These are phyloP conservation scores for Sakesphorus luctuosus DNA, from an alignment of 2,113 vertebrate genomes.

Conservation along the genomic window DNA sequence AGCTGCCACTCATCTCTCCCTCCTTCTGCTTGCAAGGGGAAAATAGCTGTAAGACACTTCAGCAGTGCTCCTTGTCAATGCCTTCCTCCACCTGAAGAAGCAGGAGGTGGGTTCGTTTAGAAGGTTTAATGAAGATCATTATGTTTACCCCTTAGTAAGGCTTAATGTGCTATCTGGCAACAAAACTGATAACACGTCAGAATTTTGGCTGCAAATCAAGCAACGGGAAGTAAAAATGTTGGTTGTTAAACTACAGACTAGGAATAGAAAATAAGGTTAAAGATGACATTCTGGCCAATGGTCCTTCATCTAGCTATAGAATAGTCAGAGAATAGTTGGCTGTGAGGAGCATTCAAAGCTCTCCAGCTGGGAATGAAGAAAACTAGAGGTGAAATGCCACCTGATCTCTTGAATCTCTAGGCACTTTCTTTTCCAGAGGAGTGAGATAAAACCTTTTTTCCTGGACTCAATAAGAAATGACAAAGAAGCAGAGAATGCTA, in stretches of 20 bases:
- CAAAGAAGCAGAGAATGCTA: constrained; percentile 47
- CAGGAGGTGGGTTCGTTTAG: constrained; percentile 79
- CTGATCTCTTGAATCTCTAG: constrained; percentile 35
- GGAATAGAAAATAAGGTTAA: constrained; percentile 70
- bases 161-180: constrained; percentile 83
- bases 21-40: constrained; percentile 68
- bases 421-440: constrained; percentile 20
- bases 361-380: constrained; percentile 52
- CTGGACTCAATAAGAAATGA: constrained; percentile 52
- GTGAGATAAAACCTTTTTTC: constrained; percentile 44
- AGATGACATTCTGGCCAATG: constrained; percentile 69
- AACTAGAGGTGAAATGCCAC: constrained; percentile 44
- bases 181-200: constrained; percentile 76
- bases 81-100: constrained; percentile 78
- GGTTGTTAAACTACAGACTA: constrained; percentile 73
- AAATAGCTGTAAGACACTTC: constrained; percentile 73
- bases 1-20: constrained; percentile 77
- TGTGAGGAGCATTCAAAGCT: constrained; percentile 36
- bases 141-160: constrained; percentile 81
- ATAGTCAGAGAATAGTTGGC: constrained; percentile 39
- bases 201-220: constrained; percentile 79
- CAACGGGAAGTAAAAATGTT: constrained; percentile 73
- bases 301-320: constrained; percentile 49
- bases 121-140: constrained; percentile 82
- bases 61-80: constrained; percentile 68